phyloP scores from a whole-genome alignment of 2,888 invertebrate species.

The Gonocerus acuteangulatus region DNA sequence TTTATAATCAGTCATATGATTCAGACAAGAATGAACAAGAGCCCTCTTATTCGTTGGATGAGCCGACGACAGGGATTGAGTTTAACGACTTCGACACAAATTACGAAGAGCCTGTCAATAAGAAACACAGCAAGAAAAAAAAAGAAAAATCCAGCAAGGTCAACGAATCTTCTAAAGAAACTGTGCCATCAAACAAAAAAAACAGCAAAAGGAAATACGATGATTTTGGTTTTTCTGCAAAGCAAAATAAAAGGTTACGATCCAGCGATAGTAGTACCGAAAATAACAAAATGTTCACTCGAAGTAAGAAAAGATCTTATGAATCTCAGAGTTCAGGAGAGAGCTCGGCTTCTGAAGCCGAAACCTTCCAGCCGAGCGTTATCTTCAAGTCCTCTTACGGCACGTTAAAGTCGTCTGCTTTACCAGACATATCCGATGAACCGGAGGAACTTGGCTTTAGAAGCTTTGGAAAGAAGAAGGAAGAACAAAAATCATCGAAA shows the following conservation, averaged over 20 bases:
- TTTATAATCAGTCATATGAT: constrained; percentile 5
- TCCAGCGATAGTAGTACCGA: no score
- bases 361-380: no score
- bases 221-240: not conserved
- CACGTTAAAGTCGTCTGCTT: not conserved
- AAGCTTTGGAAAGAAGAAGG: constrained; percentile 4
- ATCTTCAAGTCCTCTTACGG: no score
- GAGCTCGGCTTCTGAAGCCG: not conserved
- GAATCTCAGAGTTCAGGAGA: not conserved
- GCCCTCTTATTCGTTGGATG: constrained; percentile 4
- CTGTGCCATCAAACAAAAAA: not conserved
- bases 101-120: not conserved
- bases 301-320: no score
- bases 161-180: not conserved
- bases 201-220: not conserved
- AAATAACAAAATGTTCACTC: no score
- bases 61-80: not conserved
- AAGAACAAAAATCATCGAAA: not conserved
- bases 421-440: not conserved
- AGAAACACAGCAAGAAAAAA: constrained; percentile 7
- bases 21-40: constrained; percentile 3
- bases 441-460: not conserved
- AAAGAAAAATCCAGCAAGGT: not conserved
- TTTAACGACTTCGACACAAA: not conserved
- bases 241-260: no score